A percentile compares a stretch with the other conserved stretches of the same genome.
Conservation (phyloP, 2,113 vertebrate genomes). For the Clarias macrocephalus region DNA sequence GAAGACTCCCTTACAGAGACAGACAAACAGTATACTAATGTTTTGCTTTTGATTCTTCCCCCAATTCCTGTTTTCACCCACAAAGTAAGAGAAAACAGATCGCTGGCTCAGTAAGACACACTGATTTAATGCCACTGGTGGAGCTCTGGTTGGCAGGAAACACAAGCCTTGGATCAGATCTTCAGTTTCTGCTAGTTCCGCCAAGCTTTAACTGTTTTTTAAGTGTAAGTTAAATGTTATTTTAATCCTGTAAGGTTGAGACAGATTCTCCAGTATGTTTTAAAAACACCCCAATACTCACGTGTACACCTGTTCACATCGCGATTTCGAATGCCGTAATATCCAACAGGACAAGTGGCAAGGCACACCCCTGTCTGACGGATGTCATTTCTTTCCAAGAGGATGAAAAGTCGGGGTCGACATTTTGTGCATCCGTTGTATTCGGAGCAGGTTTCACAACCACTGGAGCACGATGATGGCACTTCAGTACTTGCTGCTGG, state of each 20-base stretch:
- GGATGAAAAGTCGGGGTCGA: slow-evolving; percentile 94
- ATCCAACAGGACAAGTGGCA: slow-evolving; percentile 90
- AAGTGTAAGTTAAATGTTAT: not conserved
- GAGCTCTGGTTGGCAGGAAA: slow-evolving; percentile 31
- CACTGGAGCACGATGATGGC: slow-evolving; percentile 87
- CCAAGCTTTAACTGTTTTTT: not conserved
- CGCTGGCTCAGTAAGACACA: slow-evolving; percentile 49
- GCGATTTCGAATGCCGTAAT: slow-evolving; percentile 92
- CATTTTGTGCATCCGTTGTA: slow-evolving; percentile 97
- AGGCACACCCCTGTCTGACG: slow-evolving; percentile 93
- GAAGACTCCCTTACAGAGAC: slow-evolving; percentile 61
- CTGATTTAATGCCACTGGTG: slow-evolving; percentile 44
- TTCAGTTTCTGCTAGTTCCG: not conserved
- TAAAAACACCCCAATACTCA: slow-evolving; percentile 72
- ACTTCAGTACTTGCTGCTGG: slow-evolving; percentile 86
- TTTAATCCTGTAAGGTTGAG: not conserved
- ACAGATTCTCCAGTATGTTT: slow-evolving; percentile 2
- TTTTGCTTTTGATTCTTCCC: slow-evolving; percentile 66
- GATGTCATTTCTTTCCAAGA: slow-evolving; percentile 94
- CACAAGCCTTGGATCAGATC: not conserved
- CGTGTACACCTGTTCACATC: slow-evolving; percentile 98
- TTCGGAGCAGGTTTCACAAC: slow-evolving; percentile 94
- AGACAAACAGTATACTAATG: slow-evolving; percentile 67
- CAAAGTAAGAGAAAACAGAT: slow-evolving; percentile 68
- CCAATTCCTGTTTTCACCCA: slow-evolving; percentile 59